Conservation (phyloP, 2,797 vertebrate species). For the Acanthurus lineatus region DNA sequence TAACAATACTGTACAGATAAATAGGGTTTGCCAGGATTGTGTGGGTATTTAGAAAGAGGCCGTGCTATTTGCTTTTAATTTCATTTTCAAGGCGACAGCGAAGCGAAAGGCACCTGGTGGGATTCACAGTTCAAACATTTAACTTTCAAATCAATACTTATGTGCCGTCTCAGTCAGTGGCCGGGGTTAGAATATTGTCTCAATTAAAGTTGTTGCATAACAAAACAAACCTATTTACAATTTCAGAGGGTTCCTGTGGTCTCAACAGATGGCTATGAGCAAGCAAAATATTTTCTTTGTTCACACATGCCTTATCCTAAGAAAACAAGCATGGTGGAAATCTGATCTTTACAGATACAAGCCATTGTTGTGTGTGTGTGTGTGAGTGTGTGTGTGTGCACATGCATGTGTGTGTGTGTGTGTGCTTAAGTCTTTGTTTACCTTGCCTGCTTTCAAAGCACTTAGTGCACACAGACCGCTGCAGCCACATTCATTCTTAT, state of each 20-base stretch:
- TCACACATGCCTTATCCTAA: slow-evolving; percentile 84
- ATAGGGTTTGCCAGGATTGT: neutral
- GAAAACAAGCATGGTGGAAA: slow-evolving; percentile 88
- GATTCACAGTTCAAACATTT: neutral
- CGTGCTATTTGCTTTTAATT: neutral
- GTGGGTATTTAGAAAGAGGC: neutral
- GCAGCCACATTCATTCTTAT: slow-evolving; percentile 52
- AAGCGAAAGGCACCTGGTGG: neutral
- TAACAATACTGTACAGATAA: neutral
- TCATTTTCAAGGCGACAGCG: neutral
- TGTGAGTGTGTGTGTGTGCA: slow-evolving; percentile 54
- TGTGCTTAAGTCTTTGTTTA: slow-evolving; percentile 69
- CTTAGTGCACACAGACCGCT: slow-evolving; percentile 61
- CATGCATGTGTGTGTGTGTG: slow-evolving; percentile 52
- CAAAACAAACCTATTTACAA: slow-evolving; percentile 67
- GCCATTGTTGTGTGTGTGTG: slow-evolving; percentile 77
- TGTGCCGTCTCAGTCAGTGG: neutral
- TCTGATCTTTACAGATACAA: slow-evolving; percentile 85
- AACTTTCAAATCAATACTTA: slow-evolving; percentile 3
- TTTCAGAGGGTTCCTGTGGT: slow-evolving; percentile 74
- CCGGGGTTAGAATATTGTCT: slow-evolving; percentile 23
- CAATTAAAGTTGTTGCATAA: slow-evolving; percentile 24
- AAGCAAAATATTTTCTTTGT: slow-evolving; percentile 86
- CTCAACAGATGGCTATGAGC: slow-evolving; percentile 81
- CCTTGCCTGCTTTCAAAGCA: slow-evolving; percentile 66